Evolutionary conservation across 2,113 vertebrate genomes (phyloP).

Genomic region (Porphyrio hochstetteri): DNA sequence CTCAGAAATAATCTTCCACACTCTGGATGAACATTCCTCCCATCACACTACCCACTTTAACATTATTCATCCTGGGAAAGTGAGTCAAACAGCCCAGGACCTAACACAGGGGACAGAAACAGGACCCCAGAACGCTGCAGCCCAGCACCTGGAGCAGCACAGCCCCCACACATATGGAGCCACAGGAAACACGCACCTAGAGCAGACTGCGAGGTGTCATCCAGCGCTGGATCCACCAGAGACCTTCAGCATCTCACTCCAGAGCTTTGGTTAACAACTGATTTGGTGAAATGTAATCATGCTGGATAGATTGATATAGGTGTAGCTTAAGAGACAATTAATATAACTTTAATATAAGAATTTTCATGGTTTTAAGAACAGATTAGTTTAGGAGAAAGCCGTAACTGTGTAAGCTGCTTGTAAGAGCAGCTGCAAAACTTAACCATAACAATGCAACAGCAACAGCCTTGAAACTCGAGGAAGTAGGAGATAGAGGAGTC

Average conservation of each 20-base stretch:
- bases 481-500: no score
- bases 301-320: no score
- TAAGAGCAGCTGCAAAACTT: no score
- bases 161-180: accelerated
- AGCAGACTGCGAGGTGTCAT: not conserved
- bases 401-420: no score
- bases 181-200: not conserved
- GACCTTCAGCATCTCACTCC: not conserved
- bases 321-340: no score
- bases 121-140: not conserved
- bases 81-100: not conserved
- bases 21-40: not conserved
- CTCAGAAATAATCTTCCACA: not conserved
- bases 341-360: no score
- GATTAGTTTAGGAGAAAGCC: no score
- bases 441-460: no score
- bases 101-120: not conserved
- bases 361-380: no score
- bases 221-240: not conserved
- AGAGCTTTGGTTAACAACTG: not conserved
- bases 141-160: not conserved
- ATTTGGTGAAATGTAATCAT: no score
- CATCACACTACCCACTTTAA: not conserved
- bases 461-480: no score
- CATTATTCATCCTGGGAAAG: not conserved